Conservation (phyloP, 2,113 vertebrate species). For the Melanocharis versteri region DNA sequence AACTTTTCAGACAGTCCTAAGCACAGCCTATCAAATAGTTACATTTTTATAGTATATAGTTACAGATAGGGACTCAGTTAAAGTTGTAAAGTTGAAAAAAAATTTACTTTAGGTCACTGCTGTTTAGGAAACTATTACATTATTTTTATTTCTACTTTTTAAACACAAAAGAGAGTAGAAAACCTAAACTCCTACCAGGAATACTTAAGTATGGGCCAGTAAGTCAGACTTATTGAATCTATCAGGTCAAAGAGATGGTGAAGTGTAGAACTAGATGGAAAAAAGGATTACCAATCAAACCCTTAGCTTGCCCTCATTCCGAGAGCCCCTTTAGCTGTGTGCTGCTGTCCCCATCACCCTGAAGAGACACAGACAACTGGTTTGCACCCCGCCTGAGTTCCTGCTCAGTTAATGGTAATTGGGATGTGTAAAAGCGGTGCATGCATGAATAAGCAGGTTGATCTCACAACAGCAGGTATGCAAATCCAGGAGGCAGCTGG, state of each 20-base stretch:
- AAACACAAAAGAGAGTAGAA: neutral
- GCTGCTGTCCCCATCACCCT: neutral
- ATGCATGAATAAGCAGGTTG: constrained; percentile 47
- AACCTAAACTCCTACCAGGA: neutral
- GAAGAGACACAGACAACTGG: constrained; percentile 11
- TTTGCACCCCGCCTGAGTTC: constrained; percentile 34
- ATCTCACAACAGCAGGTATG: constrained; percentile 10
- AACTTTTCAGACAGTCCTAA: neutral
- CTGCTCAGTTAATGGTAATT: constrained; percentile 31
- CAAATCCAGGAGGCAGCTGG: constrained; percentile 14
- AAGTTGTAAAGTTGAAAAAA: neutral
- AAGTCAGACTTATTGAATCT: neutral
- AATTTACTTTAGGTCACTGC: neutral
- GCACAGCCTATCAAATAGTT: neutral
- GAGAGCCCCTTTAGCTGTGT: neutral
- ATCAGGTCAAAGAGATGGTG: neutral
- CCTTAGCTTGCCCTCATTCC: neutral
- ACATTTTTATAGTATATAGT: neutral
- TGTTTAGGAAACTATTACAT: neutral
- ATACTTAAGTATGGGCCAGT: neutral
- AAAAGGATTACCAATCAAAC: neutral
- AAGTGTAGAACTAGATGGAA: neutral
- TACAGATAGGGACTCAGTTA: neutral
- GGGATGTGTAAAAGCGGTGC: neutral
- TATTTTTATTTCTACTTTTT: neutral